Conservation (phyloP, 2,797 vertebrate species). For the Naso thynnoides region DNA sequence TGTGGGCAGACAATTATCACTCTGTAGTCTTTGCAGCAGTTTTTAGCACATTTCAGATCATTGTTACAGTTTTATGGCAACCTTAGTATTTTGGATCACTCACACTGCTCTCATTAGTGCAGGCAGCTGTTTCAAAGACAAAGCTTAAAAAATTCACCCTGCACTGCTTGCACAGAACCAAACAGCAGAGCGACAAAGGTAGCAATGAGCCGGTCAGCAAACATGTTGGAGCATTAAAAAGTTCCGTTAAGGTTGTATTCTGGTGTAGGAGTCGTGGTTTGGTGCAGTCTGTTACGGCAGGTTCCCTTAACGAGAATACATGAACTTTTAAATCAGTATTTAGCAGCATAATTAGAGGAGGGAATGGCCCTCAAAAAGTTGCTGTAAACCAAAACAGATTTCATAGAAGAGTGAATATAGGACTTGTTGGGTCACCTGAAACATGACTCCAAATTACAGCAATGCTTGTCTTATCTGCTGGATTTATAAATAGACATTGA, state of each 20-base stretch:
- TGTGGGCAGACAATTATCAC: background rate
- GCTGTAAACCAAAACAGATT: background rate
- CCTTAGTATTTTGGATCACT: constrained; percentile 3
- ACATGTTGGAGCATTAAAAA: background rate
- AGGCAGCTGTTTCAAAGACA: background rate
- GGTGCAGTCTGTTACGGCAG: too few species aligned
- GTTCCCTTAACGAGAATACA: too few species aligned
- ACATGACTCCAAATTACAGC: background rate
- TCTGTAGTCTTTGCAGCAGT: background rate
- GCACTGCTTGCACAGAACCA: too few species aligned
- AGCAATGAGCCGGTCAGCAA: background rate
- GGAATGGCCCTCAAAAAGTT: background rate
- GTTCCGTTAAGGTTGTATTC: too few species aligned
- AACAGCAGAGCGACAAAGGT: background rate
- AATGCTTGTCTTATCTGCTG: background rate
- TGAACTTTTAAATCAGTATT: too few species aligned
- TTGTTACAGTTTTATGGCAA: background rate
- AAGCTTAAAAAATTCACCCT: too few species aligned
- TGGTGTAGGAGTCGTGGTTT: background rate
- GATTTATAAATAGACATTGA: background rate
- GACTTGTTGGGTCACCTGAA: background rate
- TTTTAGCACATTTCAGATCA: background rate
- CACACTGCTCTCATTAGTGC: background rate
- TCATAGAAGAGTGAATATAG: background rate
- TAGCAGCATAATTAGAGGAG: too few species aligned